Conservation (phyloP, 2,113 vertebrate species). For the Corvus cornix region DNA sequence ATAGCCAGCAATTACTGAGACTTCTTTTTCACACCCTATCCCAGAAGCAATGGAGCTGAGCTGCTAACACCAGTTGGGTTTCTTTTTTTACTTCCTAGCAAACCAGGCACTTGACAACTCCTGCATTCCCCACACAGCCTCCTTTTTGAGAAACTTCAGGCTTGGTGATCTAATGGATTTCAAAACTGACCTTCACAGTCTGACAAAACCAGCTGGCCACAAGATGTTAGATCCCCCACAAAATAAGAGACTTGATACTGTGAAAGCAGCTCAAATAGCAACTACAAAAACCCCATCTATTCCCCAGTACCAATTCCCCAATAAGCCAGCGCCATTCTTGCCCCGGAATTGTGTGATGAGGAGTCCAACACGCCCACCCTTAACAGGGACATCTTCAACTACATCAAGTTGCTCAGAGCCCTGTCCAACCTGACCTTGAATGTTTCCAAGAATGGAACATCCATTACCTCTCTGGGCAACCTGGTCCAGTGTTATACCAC, state of each 20-base stretch:
- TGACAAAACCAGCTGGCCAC: neutral
- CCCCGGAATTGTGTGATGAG: neutral
- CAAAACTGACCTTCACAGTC: neutral
- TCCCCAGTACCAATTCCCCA: neutral
- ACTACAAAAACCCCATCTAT: neutral
- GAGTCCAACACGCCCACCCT: accelerated
- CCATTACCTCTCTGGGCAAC: neutral
- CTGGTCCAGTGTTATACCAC: neutral
- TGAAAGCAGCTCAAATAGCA: neutral
- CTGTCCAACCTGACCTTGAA: neutral
- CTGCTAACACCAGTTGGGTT: neutral
- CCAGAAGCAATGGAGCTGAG: neutral
- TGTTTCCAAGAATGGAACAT: neutral
- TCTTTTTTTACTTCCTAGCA: neutral
- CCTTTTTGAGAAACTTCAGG: neutral
- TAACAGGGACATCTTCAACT: neutral
- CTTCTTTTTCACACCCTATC: neutral
- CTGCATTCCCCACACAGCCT: neutral
- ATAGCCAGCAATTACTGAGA: neutral
- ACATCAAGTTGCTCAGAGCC: neutral
- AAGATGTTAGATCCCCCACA: neutral
- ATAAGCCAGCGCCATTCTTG: neutral
- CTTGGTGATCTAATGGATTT: neutral
- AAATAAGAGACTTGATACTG: neutral
- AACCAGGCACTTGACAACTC: neutral